Conservation (phyloP, 2,113 vertebrate genomes). For the Pituophis catenifer region DNA sequence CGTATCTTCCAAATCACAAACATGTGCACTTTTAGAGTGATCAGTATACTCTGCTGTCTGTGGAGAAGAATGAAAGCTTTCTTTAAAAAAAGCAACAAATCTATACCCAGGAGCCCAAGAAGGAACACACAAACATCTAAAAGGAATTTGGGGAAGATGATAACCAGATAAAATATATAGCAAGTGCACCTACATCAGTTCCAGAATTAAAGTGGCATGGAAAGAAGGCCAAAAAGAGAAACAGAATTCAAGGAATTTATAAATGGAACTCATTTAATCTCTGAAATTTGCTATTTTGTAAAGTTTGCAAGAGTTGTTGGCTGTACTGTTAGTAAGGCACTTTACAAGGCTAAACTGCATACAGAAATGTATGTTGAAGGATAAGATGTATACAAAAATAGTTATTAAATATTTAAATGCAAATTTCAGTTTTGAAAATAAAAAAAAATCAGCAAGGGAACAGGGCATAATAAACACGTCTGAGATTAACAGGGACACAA, state of each 20-base stretch:
- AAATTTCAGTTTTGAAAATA: not conserved
- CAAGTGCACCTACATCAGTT: not conserved
- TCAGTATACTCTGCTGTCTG: constrained; percentile 5
- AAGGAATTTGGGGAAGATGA: not conserved
- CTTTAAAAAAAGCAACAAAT: not conserved
- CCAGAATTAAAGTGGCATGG: not conserved
- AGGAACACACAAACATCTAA: not conserved
- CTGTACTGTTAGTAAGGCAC: not conserved
- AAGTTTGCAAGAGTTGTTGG: not conserved
- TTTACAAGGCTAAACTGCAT: not conserved
- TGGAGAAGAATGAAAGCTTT: not conserved
- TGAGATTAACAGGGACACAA: not conserved
- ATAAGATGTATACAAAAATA: not conserved
- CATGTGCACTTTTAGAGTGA: not conserved
- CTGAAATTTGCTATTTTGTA: not conserved
- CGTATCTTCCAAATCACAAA: constrained; percentile 7
- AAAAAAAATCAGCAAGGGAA: not conserved
- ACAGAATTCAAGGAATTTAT: not conserved
- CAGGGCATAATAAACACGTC: not conserved
- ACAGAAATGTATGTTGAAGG: not conserved
- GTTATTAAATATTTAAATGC: not conserved
- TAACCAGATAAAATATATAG: not conserved
- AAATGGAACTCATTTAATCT: not conserved
- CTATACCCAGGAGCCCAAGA: not conserved
- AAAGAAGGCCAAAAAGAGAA: not conserved